Base-by-base conservation (phyloP, 2,113 vertebrate species). In the Ammospiza nelsoni region DNA sequence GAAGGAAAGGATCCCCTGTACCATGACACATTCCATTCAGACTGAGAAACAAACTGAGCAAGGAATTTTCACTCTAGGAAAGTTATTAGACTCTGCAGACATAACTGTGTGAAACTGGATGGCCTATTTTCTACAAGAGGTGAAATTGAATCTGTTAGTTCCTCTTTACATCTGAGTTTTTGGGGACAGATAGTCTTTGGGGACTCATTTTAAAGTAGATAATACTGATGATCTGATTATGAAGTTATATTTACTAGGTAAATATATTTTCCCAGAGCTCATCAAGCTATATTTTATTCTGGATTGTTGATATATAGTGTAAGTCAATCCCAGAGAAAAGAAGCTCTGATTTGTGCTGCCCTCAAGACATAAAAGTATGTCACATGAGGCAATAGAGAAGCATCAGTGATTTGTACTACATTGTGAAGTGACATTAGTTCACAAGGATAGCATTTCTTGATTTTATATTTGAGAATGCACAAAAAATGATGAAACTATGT, bases 381-480 rank as follows among this genome's bases (percentile, higher is more conserved):
- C 43, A 49, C 72, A 51, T 46, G 41, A 87, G 41, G 46, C 29
- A 84, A 74, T 39, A 23, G 54, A 58, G 65, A 74, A 91, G 12
- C n/a, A 82, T 88, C 62, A 83, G 41, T 82, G 54, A 92, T 88
- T 93, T 83, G 55, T 49, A 41, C 48, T 71, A 29, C 23, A 25
- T 74, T 89, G 15, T 74, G 27, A 69, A 94, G 31, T 69, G 35
- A 66, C 51, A 44, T 67, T 67, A 49, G 22, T 61, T 90, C 75
- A 76, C 13, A 69, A 8, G 20, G 37, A 58, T n/a, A 57, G 37
- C 41, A n/a, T 27, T 6, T 83, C 51, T 80, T 83, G 54, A 49
- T 81, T 91, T 92, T 75, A 37, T 52, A 75, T 75, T 85, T 48
- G 19, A 94, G 31, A 89, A 69, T 51, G 41, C 71, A 75, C 8